Evolutionary conservation across 2,797 vertebrate species (phyloP), one percentile per base, ranked within the genome.

Genomic region (Delichon dasypus): DNA sequence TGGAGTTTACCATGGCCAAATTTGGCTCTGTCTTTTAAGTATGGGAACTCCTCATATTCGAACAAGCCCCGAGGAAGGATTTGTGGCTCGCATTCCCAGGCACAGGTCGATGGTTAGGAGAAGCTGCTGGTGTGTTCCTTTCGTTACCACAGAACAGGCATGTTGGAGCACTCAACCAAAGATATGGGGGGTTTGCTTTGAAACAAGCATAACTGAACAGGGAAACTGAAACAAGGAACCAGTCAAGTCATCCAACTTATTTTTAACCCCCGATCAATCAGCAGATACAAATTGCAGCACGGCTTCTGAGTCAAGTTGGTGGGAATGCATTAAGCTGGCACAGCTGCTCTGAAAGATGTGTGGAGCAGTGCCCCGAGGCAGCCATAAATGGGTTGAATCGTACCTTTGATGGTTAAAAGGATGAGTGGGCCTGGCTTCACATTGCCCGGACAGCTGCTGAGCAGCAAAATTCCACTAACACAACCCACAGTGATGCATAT

Each of bases 381-480:
- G 81, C 72, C 81, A 30, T 42, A 70, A 82, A 74, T 12, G 75
- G 72, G 34, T 53, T n/a, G 65, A 77, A 64, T 30, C 0, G 0
- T 83, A 95, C 72, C 75, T 89, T 95, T 88, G 93, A 89, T 88
- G 82, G 65, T 77, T 74, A 72, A 68, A 77, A 80, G 68, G 87
- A 77, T 58, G 78, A 89, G 75, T 6, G 57, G 57, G 78, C 71
- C 93, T 79, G 90, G 90, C 64, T 91, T 86, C 74, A 9, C 60
- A n/a, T 76, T 18, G 68, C 62, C 79, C 0, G 0, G 58, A 73
- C 91, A 94, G 93, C 93, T 93, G 94, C 85, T 80, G 87, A 92
- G 79, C 92, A 96, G 90, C 72, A 85, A 30, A 85, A 92, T 95
- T 94, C 95, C 92, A 54, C 84, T 51, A 58, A 13, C 74, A 54